Evolutionary conservation across 2,888 invertebrate genomes (phyloP).

Genomic region (Cephus runcator): DNA sequence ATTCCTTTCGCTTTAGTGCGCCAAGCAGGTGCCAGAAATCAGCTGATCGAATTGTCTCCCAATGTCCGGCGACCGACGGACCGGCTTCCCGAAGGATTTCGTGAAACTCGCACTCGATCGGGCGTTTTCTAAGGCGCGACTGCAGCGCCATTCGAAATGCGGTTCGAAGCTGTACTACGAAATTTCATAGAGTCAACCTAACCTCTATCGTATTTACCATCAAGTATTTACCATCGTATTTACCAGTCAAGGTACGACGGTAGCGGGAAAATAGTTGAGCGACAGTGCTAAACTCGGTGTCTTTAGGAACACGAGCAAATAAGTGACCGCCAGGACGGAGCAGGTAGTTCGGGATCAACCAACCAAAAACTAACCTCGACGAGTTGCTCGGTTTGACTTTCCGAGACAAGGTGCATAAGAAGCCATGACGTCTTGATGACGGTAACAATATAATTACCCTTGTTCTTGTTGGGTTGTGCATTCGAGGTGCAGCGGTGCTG

Average conservation of each 20-base stretch:
- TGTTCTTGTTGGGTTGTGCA: conserved; percentile 19
- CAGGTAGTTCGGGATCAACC: background rate
- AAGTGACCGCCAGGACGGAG: too few species aligned
- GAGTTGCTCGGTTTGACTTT: conserved; percentile 4
- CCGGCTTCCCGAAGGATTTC: background rate
- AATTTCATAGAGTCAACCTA: background rate
- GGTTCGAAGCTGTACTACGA: background rate
- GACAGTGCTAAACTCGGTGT: background rate
- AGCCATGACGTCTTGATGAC: conserved; percentile 36
- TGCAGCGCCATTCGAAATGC: too few species aligned
- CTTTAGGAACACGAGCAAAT: background rate
- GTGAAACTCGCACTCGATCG: background rate
- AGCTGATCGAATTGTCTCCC: background rate
- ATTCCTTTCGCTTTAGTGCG: background rate
- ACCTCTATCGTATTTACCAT: background rate
- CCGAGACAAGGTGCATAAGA: conserved; percentile 20
- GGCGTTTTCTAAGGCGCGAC: too few species aligned
- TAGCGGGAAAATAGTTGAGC: background rate
- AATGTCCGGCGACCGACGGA: background rate
- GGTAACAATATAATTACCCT: conserved; percentile 42
- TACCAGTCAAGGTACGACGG: background rate
- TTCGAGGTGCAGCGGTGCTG: conserved; percentile 7
- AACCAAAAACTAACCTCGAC: conserved; percentile 23
- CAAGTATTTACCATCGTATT: background rate
- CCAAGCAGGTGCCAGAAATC: background rate